Evolutionary conservation across 2,888 invertebrate species (phyloP).

Genomic region (Tolmerus cingulatus): DNA sequence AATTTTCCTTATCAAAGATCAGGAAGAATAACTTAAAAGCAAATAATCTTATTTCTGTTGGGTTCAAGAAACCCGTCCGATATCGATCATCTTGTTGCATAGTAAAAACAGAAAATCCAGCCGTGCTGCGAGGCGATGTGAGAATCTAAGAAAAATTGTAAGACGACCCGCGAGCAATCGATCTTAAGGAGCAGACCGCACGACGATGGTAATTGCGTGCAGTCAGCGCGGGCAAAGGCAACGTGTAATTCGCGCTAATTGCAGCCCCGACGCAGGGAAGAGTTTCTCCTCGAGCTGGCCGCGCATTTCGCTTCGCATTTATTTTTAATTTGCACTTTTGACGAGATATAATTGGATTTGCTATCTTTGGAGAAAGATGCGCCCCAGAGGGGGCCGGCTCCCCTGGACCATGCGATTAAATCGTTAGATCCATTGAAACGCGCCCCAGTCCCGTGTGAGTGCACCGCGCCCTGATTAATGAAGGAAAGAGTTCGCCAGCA

Average conservation of each 20-base stretch:
- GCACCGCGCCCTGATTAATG: background rate
- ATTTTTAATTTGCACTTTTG: constrained; percentile 30
- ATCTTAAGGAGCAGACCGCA: background rate
- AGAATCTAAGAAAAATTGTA: background rate
- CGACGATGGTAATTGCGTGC: background rate
- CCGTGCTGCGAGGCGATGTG: background rate
- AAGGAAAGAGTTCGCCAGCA: background rate
- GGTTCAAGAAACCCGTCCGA: background rate
- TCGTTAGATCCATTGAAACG: background rate
- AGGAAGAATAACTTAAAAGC: background rate
- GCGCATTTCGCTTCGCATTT: background rate
- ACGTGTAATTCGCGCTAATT: constrained; percentile 8
- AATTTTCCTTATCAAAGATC: background rate
- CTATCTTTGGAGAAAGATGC: background rate
- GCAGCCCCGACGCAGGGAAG: background rate
- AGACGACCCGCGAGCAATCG: background rate
- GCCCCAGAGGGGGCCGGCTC: background rate
- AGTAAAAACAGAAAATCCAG: background rate
- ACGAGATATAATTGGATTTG: constrained; percentile 22
- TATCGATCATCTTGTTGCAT: background rate
- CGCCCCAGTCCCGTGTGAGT: background rate
- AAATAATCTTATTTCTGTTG: background rate
- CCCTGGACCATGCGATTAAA: background rate
- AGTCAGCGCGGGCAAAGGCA: background rate
- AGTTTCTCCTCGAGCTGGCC: background rate